Conservation (phyloP, 2,113 vertebrate species). For the Dipodomys spectabilis region DNA sequence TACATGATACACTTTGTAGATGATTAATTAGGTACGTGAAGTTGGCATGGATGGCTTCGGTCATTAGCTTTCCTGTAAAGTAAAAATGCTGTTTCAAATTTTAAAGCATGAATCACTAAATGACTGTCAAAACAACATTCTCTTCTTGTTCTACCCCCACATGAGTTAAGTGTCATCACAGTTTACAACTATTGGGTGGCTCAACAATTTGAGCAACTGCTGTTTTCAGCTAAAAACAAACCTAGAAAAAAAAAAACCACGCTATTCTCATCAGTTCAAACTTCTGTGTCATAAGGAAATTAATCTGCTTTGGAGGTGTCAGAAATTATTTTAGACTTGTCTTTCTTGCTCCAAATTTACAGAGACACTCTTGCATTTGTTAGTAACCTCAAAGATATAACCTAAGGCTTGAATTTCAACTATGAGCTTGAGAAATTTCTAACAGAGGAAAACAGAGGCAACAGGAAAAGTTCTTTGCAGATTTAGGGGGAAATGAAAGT, state of each 20-base stretch:
- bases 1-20: not conserved
- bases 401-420: not conserved
- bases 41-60: not conserved
- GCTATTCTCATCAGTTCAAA: constrained; percentile 49
- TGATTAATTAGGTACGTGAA: not conserved
- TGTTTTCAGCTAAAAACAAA: constrained; percentile 72
- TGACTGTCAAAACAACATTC: constrained; percentile 54
- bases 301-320: not conserved
- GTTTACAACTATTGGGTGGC: constrained; percentile 60
- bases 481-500: not conserved
- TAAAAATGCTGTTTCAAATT: constrained; percentile 39
- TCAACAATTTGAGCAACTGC: constrained; percentile 67
- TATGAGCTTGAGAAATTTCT: not conserved
- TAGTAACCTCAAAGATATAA: not conserved
- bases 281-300: not conserved
- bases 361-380: constrained; percentile 33
- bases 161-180: constrained; percentile 66
- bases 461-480: not conserved
- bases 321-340: not conserved
- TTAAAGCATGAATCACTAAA: constrained; percentile 62
- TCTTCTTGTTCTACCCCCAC: not conserved
- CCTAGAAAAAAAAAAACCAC: not conserved
- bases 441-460: not conserved
- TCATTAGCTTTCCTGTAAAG: constrained; percentile 70
- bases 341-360: constrained; percentile 8